Evolutionary conservation across 30 jellyfish, hydroid and myxozoan genomes (phyloP).

Genomic region (Turritopsis rubra): DNA sequence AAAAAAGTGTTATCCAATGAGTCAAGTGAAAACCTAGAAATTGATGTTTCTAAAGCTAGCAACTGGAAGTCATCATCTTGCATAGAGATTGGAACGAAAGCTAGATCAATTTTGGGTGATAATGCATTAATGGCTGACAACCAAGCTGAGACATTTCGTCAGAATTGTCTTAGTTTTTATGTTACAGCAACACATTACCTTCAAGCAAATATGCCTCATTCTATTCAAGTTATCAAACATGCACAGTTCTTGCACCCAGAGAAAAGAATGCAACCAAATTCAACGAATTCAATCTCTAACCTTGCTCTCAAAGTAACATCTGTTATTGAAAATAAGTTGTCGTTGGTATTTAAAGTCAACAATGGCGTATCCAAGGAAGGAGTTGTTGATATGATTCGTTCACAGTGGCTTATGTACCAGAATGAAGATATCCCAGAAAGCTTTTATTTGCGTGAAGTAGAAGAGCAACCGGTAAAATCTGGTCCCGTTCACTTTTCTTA

Average conservation of each 20-base stretch:
- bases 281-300: not conserved
- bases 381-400: not conserved
- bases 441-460: too few relatives aligned
- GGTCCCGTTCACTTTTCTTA: too few relatives aligned
- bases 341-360: too few relatives aligned
- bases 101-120: not conserved
- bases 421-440: not conserved
- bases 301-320: not conserved
- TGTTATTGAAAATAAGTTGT: too few relatives aligned
- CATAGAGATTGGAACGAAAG: not conserved
- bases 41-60: not conserved
- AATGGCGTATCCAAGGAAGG: too few relatives aligned
- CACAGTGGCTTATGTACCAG: not conserved
- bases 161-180: not conserved
- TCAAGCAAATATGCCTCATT: not conserved
- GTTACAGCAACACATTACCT: not conserved
- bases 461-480: too few relatives aligned
- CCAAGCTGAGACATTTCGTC: not conserved
- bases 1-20: not conserved
- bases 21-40: not conserved
- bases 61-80: not conserved
- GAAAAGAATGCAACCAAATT: not conserved
- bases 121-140: not conserved
- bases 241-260: not conserved
- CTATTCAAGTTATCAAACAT: not conserved